Conservation (phyloP, 2,113 vertebrate species). For the Mola mola region DNA sequence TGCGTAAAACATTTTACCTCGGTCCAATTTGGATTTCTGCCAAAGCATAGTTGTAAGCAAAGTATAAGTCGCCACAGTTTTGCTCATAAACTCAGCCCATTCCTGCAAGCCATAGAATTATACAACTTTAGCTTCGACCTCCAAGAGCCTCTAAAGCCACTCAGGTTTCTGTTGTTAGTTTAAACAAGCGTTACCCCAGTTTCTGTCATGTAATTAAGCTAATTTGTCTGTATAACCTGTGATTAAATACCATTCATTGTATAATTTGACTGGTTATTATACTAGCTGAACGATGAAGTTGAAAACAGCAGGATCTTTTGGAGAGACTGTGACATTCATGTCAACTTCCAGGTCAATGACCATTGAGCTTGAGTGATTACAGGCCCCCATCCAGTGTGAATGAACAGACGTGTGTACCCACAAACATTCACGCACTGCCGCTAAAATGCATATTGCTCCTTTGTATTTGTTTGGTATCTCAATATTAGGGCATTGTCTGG, state of each 20-base stretch:
- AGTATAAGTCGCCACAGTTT: no score
- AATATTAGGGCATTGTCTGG: slow-evolving; percentile 72
- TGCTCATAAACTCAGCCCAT: no score
- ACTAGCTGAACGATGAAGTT: slow-evolving; percentile 48
- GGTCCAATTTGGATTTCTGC: neutral
- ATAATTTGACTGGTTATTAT: slow-evolving; percentile 47
- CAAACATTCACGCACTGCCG: slow-evolving; percentile 53
- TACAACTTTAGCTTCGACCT: neutral
- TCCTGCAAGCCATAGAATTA: no score
- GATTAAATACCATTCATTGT: slow-evolving; percentile 34
- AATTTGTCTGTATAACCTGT: slow-evolving; percentile 27
- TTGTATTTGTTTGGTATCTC: slow-evolving; percentile 76
- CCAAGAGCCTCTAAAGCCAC: neutral
- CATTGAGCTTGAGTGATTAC: slow-evolving; percentile 76
- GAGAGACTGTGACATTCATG: slow-evolving; percentile 73
- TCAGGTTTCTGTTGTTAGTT: neutral
- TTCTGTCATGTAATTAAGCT: slow-evolving; percentile 1
- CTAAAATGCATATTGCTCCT: slow-evolving; percentile 70
- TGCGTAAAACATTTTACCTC: neutral
- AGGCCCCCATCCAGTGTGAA: slow-evolving; percentile 70
- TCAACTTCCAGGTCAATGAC: slow-evolving; percentile 81
- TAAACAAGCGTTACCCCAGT: neutral
- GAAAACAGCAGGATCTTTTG: slow-evolving; percentile 70
- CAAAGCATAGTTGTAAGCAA: slow-evolving; percentile 1
- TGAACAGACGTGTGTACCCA: slow-evolving; percentile 68